Conservation (phyloP, 2,113 vertebrate species). For the Syrmaticus mikado region DNA sequence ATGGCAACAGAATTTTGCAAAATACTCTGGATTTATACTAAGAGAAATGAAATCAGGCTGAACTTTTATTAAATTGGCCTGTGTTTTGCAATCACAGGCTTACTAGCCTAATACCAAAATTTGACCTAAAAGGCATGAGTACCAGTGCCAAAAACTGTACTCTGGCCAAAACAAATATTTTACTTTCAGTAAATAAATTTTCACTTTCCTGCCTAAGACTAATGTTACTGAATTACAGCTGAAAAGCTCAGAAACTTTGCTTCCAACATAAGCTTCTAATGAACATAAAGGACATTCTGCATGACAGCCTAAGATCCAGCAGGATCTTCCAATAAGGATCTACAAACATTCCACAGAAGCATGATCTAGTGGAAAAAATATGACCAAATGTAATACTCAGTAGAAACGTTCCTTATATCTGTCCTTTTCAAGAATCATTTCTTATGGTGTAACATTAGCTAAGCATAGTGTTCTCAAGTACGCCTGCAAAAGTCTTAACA, state of each 20-base stretch:
- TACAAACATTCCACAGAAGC: not conserved
- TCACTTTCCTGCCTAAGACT: conserved; percentile 9
- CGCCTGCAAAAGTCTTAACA: not conserved
- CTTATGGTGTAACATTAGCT: not conserved
- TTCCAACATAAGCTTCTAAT: conserved; percentile 35
- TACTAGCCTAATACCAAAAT: conserved; percentile 30
- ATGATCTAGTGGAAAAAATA: conserved; percentile 15
- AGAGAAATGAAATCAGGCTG: not conserved
- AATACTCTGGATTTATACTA: conserved; percentile 13
- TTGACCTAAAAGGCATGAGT: not conserved
- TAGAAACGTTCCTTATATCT: not conserved
- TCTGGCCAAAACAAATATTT: conserved; percentile 55
- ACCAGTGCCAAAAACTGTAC: conserved; percentile 13
- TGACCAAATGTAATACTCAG: not conserved
- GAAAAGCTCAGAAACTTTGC: conserved; percentile 27
- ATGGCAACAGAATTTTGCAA: not conserved
- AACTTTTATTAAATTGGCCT: conserved; percentile 7
- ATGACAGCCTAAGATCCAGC: not conserved
- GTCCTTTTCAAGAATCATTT: not conserved
- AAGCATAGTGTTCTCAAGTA: conserved; percentile 11
- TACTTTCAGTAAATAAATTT: conserved; percentile 53
- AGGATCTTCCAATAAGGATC: not conserved
- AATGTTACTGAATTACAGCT: not conserved
- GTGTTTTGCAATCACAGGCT: not conserved
- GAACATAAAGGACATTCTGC: not conserved